Evolutionary conservation across 2,113 vertebrate genomes (phyloP).

Genomic region (Misgurnus mizolepis): DNA sequence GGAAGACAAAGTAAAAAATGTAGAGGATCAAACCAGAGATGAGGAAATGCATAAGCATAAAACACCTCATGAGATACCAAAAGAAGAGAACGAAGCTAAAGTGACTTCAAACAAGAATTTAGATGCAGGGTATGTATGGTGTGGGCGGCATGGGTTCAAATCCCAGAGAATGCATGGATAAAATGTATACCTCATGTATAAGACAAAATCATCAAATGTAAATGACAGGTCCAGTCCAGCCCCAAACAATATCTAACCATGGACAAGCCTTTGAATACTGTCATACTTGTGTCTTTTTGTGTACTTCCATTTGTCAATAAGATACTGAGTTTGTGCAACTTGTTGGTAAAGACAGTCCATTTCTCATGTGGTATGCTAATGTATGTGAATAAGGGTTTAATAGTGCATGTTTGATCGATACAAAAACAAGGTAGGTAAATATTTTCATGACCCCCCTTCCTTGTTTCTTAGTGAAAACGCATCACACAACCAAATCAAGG

Average conservation of each 20-base stretch:
- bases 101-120: conserved; percentile 30
- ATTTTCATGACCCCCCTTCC: conserved; percentile 4
- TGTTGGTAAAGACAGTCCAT: not conserved
- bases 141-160: conserved; percentile 28
- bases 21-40: conserved; percentile 51
- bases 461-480: conserved; percentile 53
- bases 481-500: conserved; percentile 21
- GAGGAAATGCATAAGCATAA: conserved; percentile 33
- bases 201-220: too few species aligned
- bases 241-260: not conserved
- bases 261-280: too few species aligned
- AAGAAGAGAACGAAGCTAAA: conserved; percentile 33
- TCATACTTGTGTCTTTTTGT: not conserved
- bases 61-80: conserved; percentile 30
- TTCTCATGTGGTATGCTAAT: not conserved
- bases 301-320: not conserved
- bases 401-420: conserved; percentile 10
- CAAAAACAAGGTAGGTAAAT: conserved; percentile 5
- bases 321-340: not conserved
- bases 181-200: too few species aligned
- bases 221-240: not conserved
- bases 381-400: not conserved
- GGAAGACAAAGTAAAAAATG: conserved; percentile 60
- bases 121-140: conserved; percentile 65
- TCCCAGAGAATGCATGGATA: too few species aligned